Percentiles rank a stretch among this genome's conserved stretches.
Evolutionary conservation across 1,140 invertebrate genomes (phyloP).

Genomic region (Ostrea edulis): DNA sequence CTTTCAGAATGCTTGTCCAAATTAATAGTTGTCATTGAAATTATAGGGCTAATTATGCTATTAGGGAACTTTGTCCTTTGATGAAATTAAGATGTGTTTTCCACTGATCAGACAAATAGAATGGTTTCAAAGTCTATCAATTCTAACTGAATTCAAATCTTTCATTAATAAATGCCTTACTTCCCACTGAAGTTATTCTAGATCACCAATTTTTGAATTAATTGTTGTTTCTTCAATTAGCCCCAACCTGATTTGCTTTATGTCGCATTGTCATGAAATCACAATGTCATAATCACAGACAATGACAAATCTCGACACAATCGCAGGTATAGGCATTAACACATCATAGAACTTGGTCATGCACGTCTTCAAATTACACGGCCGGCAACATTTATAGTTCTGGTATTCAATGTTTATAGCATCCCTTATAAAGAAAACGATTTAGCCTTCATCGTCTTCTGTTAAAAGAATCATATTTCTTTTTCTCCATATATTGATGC

Average conservation of each 20-base stretch:
- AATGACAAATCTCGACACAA: too few relatives aligned
- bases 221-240: neutral
- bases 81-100: too few relatives aligned
- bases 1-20: too few relatives aligned
- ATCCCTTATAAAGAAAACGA: neutral
- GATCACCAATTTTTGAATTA: neutral
- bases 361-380: neutral
- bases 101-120: too few relatives aligned
- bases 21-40: too few relatives aligned
- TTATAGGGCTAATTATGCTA: too few relatives aligned
- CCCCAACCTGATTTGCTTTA: neutral
- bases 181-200: neutral
- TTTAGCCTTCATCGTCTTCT: neutral
- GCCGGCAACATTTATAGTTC: neutral
- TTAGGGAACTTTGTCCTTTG: too few relatives aligned
- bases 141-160: too few relatives aligned
- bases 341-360: neutral
- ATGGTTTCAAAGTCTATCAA: too few relatives aligned
- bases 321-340: neutral
- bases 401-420: neutral
- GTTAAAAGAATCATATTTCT: too few relatives aligned
- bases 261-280: neutral
- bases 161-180: too few relatives aligned
- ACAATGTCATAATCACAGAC: neutral
- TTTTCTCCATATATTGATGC: too few relatives aligned